Evolutionary conservation across 2,888 invertebrate species (phyloP), one percentile per base, ranked within the genome.

Genomic region (Malacosoma neustria): DNA sequence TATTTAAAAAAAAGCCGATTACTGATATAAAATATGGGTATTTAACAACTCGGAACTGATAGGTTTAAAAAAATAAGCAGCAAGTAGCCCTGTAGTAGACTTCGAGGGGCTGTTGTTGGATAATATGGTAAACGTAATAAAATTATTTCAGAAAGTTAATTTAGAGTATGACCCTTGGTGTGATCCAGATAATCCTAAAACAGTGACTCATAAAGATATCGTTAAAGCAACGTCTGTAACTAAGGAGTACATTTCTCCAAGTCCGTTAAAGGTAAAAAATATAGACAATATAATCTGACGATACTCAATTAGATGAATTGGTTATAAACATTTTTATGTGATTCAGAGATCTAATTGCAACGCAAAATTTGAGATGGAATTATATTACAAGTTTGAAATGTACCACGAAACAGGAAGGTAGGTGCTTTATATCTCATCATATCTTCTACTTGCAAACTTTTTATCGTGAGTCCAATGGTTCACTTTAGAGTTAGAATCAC

Each of bases 351-450:
- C 95, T 0, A 91, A 57, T 84, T 33, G 92, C 50, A 93, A 93
- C 2, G 82, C 87, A 11, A 54, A 88, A 30, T 89, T 92, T 34
- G 91, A 90, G 29, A 92, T 95, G 89, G 90, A 95, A 42, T 79
- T 97, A 37, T 94, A 89, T 69, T 88, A 95, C 58, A 97, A 97
- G 79, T 92, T 95, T 64, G 97, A 98, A 66, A 95, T 92, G 65
- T 87, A 93, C 11, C 95, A 96, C 72, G 89, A 84, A 42, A 96
- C 96, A 7, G 97, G 97, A 64, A 96, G 95, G 93, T 94, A 72
- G 14, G 2, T 22, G 9, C 2, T n/a, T n/a, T n/a, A n/a, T n/a
- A n/a, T n/a, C n/a, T n/a, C n/a, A n/a, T n/a, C n/a, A n/a, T n/a
- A n/a, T n/a, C n/a, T n/a, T n/a, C n/a, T n/a, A n/a, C n/a, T n/a